Percentiles rank a stretch among this genome's conserved stretches.
These are phyloP conservation scores for Pelecanoides urinatrix DNA, from an alignment of 2,113 vertebrate genomes.

Conservation along the genomic window DNA sequence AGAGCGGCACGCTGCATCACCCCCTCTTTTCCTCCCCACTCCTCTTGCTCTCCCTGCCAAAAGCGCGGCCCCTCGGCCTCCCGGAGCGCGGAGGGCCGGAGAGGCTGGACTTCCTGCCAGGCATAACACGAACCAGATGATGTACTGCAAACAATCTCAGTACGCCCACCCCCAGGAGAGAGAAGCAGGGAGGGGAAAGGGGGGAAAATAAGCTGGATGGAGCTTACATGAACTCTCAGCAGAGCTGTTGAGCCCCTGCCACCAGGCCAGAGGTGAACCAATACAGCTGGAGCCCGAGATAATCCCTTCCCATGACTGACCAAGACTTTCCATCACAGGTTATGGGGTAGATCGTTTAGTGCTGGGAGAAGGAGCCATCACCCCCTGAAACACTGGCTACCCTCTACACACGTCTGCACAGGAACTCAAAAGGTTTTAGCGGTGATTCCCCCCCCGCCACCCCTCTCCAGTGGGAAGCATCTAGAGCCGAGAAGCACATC, in stretches of 20 bases:
- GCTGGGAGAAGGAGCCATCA: background rate
- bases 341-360: accelerated
- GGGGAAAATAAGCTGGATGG: background rate
- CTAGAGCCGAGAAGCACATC: constrained; percentile 23
- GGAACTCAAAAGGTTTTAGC: background rate
- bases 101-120: constrained; percentile 66
- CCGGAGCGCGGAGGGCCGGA: constrained; percentile 2
- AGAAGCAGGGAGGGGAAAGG: background rate
- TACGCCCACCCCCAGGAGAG: constrained; percentile 49
- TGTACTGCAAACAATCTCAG: constrained; percentile 30
- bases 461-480: background rate
- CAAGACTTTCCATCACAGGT: background rate
- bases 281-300: background rate
- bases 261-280: background rate
- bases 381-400: background rate
- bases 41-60: background rate
- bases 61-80: constrained; percentile 24
- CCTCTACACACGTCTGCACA: background rate
- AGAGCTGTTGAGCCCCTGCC: background rate
- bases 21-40: background rate
- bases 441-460: background rate
- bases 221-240: background rate
- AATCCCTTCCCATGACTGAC: background rate
- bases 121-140: constrained; percentile 76
- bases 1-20: background rate